Base-by-base conservation (phyloP, 2,797 vertebrate species). In the Sebastes steindachneri region DNA sequence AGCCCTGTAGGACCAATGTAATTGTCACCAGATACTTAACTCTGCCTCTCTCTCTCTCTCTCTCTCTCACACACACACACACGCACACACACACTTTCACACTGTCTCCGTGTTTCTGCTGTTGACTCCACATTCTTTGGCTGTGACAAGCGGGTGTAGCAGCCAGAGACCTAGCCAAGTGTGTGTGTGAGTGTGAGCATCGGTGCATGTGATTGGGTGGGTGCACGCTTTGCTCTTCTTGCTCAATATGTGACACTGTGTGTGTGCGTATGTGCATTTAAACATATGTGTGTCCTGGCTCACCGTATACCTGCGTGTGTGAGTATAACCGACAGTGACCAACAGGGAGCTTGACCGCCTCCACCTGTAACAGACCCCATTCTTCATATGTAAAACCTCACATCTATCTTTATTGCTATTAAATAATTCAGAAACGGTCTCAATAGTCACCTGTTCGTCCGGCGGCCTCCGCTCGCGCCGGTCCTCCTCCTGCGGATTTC, bases 51-150 rank as follows among this genome's bases (percentile, higher is more conserved):
- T 3, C 23, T 25, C 10, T 28, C 14, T 55, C 10, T 23, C 21
- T 7, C 10, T 25, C 25, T 11, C 53, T 3, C 9, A 10, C 25
- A 26, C 23, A n/a, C 29, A 21, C 29, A 25, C 63, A 28, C 68
- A 45, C 37, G 29, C 33, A 55, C 54, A 45, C 35, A 33, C 4
- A 48, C 41, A 48, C 7, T 48, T 21, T 45, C 35, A 68, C 79
- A 59, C 53, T 17, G 25, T 35, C 28, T 45, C 66, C 37, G 58
- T 67, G 26, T 75, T 29, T 77, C 26, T 51, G 73, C 67, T 79
- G 53, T 75, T 80, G 79, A 79, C 68, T 84, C 28, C 65, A 85
- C 71, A 80, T 81, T 80, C 41, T 79, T 79, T 87, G 74, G 68
- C 72, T 73, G 64, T 79, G 55, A 80, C 26, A 54, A 41, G 76